A percentile compares a stretch with the other conserved stretches of the same genome.
Conservation (phyloP, 2,797 vertebrate genomes). For the Ctenochaetus hawaiiensis region DNA sequence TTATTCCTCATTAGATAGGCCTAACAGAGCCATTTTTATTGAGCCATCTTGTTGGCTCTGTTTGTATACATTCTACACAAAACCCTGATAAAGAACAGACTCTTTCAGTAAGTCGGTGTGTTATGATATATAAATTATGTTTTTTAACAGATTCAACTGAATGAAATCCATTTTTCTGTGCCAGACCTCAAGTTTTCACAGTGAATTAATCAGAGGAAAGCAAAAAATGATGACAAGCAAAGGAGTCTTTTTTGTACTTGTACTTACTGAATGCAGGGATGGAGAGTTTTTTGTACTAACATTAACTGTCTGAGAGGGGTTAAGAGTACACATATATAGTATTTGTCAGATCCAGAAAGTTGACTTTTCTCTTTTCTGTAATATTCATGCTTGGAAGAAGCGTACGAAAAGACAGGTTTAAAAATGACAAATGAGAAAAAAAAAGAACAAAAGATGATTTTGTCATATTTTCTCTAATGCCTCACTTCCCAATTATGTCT, state of each 20-base stretch:
- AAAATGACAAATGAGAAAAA: background rate
- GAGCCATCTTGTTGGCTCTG: background rate
- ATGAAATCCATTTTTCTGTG: constrained; percentile 21
- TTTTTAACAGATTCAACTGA: background rate
- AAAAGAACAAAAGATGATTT: background rate
- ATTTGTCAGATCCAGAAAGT: background rate
- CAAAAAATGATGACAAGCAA: constrained; percentile 33
- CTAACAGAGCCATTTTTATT: background rate
- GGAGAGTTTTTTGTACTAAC: constrained; percentile 14
- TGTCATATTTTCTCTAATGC: background rate
- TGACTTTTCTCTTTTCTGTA: constrained; percentile 8
- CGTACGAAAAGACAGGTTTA: background rate
- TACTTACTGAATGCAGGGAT: constrained; percentile 11
- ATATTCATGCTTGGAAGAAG: background rate
- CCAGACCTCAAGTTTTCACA: constrained; percentile 28
- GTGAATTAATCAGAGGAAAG: constrained; percentile 39
- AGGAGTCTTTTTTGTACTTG: constrained; percentile 16
- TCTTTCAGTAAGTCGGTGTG: background rate
- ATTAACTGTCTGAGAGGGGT: background rate
- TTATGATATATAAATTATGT: constrained; percentile 1
- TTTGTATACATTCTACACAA: background rate
- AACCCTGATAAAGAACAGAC: constrained; percentile 2
- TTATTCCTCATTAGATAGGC: background rate
- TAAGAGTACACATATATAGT: background rate
- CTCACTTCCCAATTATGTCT: background rate